phyloP scores from a whole-genome alignment of 64 coral and sea anemone species.

The Pachyseris speciosa region DNA sequence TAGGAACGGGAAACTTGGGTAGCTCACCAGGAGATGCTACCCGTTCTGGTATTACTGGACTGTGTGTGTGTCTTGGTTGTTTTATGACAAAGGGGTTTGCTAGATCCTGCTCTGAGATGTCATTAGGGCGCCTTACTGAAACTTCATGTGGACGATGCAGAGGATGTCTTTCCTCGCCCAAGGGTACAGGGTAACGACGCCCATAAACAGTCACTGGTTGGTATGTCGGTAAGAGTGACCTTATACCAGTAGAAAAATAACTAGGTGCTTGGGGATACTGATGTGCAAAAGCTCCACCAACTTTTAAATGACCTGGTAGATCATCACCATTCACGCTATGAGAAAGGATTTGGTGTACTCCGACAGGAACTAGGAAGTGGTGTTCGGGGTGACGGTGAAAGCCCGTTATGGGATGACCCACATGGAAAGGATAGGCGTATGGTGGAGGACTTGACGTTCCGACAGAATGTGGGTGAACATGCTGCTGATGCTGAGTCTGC shows the following conservation, averaged over 20 bases:
- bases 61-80: neutral
- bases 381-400: constrained; percentile 63
- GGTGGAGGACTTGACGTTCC: constrained; percentile 48
- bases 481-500: constrained; percentile 54
- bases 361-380: constrained; percentile 31
- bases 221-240: constrained; percentile 22
- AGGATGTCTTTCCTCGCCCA: neutral
- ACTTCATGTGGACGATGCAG: neutral
- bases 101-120: constrained; percentile 37
- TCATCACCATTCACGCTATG: constrained; percentile 52
- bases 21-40: neutral
- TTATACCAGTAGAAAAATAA: constrained; percentile 6
- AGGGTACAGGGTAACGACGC: neutral
- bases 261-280: constrained; percentile 27
- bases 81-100: constrained; percentile 31
- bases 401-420: constrained; percentile 27
- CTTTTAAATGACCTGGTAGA: constrained; percentile 24
- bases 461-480: constrained; percentile 61
- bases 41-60: neutral
- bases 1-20: neutral
- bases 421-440: constrained; percentile 64
- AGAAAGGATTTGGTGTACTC: constrained; percentile 23
- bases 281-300: constrained; percentile 45
- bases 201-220: constrained; percentile 7
- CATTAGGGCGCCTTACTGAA: constrained; percentile 4